Conservation (phyloP, 2,797 vertebrate genomes). For the Sternotherus odoratus region DNA sequence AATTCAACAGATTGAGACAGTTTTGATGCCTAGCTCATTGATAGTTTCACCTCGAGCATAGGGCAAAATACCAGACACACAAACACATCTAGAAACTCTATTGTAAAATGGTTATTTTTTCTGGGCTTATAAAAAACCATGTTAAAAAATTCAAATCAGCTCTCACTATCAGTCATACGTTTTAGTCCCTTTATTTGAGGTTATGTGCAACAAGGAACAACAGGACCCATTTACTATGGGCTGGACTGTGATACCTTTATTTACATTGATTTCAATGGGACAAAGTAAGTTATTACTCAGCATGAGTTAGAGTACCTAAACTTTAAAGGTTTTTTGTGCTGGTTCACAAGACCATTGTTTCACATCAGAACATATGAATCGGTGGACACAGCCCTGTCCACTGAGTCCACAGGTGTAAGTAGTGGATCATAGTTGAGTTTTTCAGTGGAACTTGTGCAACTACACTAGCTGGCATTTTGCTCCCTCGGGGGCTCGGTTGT, state of each 20-base stretch:
- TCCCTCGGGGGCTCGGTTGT: rapidly evolving
- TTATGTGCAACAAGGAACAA: background rate
- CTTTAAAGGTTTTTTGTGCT: no score
- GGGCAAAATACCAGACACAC: no score
- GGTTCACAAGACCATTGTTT: background rate
- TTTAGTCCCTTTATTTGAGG: background rate
- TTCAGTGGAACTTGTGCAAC: background rate
- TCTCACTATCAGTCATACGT: background rate
- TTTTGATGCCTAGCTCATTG: no score
- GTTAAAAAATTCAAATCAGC: no score
- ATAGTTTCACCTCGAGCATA: no score
- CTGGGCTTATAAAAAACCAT: no score
- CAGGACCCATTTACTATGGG: background rate
- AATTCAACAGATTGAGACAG: no score
- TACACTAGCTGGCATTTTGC: background rate
- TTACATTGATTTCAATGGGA: background rate
- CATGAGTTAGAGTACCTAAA: background rate
- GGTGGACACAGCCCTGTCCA: background rate
- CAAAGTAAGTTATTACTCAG: background rate
- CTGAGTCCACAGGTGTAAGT: background rate
- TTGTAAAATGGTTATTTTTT: no score
- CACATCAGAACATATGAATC: background rate
- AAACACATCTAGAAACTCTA: no score
- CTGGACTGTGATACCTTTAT: background rate
- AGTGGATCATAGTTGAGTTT: background rate